Evolutionary conservation across 2,888 invertebrate genomes (phyloP), one percentile per base, ranked within the genome.

Genomic region (Spicauda simplicius): DNA sequence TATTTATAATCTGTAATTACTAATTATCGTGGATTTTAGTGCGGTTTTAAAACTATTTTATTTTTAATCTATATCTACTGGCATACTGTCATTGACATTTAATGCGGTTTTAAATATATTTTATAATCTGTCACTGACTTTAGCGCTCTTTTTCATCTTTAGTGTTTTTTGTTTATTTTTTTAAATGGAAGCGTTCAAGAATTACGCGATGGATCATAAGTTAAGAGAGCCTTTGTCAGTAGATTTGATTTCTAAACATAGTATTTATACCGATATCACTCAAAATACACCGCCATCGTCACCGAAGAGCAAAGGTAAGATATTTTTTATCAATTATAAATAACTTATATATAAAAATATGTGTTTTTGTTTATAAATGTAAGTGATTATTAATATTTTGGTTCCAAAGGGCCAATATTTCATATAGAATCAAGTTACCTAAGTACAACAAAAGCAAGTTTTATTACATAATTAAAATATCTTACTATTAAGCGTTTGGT

Each of bases 261-360:
- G 82, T 63, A 60, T 74, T 73, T 87, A 75, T 63, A 77, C 77
- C 75, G 82, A 78, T 60, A 75, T 80, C 20, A 70, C 68, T 25
- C 76, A 80, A 16, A 83, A 81, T 70, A 87, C 90, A 1, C 90
- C 90, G 7, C 89, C 89, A 0, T 81, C 86, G 2, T 91, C 90
- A 1, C 90, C 90, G 0, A 90, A 86, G 67, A 85, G 86, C 68
- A 89, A 87, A 88, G 89, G 90, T 91, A 84, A 72, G 80, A 79
- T 55, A 16, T n/a, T 19, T 14, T n/a, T 20, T 16, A 59, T 30
- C 0, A 48, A 16, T n/a, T 50, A 50, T 48, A 48, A 8, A 10
- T 33, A 37, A 37, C 25, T 25, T 25, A 25, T 25, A 25, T 25
- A 5, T 25, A 25, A 25, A 4, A 4, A 25, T 25, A 25, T 25